phyloP scores from a whole-genome alignment of 2,113 vertebrate species.

The Cochlearius cochlearius region DNA sequence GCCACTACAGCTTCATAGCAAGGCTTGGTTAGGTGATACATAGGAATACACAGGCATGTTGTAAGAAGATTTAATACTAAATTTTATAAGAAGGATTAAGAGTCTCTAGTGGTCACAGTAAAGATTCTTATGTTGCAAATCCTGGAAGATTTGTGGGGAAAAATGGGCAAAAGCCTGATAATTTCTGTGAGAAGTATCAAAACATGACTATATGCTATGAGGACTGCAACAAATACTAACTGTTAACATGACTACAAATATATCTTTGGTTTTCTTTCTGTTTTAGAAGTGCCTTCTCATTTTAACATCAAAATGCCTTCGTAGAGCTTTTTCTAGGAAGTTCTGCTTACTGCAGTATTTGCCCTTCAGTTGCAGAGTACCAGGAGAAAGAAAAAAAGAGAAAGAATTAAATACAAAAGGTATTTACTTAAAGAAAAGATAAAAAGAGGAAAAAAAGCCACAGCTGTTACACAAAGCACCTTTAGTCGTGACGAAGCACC shows the following conservation, averaged over 20 bases:
- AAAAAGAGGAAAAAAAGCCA: background rate
- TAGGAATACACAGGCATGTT: rapidly evolving
- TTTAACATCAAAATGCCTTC: background rate
- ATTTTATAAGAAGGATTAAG: background rate
- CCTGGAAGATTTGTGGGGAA: rapidly evolving
- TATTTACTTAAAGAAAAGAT: background rate
- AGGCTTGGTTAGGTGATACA: background rate
- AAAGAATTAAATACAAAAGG: background rate
- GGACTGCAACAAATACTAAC: background rate
- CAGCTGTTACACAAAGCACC: background rate
- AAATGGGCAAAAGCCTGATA: background rate
- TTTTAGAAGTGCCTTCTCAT: background rate
- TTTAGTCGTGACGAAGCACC: background rate
- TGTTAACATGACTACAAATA: background rate
- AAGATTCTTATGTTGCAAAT: background rate
- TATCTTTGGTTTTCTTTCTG: background rate
- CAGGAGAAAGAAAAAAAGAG: background rate
- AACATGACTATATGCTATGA: background rate
- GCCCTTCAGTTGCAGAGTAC: background rate
- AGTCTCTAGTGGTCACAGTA: background rate
- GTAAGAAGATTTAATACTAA: background rate
- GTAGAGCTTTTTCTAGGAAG: background rate
- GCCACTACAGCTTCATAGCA: background rate
- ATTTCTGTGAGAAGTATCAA: background rate
- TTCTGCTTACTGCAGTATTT: background rate